phyloP scores from a whole-genome alignment of 2,113 vertebrate genomes.

The Sprattus sprattus region DNA sequence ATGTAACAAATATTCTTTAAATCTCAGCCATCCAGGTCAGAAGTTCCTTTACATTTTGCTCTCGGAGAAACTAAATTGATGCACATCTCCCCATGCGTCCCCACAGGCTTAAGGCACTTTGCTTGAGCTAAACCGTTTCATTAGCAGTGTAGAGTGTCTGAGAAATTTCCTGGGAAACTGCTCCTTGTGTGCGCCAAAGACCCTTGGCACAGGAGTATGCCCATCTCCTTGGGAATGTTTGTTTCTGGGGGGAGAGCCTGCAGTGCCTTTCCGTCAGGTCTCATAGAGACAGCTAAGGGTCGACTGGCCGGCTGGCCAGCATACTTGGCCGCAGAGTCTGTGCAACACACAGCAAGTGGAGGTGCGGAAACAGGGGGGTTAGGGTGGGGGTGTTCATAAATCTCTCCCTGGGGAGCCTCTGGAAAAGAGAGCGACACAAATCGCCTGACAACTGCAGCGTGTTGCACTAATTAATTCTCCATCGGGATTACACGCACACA shows the following conservation, averaged over 20 bases:
- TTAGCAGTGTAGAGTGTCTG: slow-evolving; percentile 36
- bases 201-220: slow-evolving; percentile 30
- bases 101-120: slow-evolving; percentile 28
- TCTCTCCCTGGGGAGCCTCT: slow-evolving; percentile 49
- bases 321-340: neutral
- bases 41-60: neutral
- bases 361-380: neutral
- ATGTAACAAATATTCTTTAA: neutral
- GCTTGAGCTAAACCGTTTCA: slow-evolving; percentile 37
- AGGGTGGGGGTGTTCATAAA: slow-evolving; percentile 29
- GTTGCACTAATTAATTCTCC: slow-evolving; percentile 67
- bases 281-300: slow-evolving; percentile 29
- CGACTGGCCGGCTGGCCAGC: neutral
- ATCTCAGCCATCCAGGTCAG: neutral
- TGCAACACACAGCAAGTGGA: slow-evolving; percentile 7
- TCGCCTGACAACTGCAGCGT: slow-evolving; percentile 58
- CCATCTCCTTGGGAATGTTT: slow-evolving; percentile 53
- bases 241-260: slow-evolving; percentile 45
- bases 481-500: slow-evolving; percentile 57
- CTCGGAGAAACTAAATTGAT: neutral
- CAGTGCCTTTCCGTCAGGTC: neutral
- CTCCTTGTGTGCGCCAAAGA: slow-evolving; percentile 35
- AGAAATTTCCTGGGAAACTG: slow-evolving; percentile 37
- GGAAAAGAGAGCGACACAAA: slow-evolving; percentile 49
- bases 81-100: neutral